A percentile compares a stretch with the other conserved stretches of the same genome.
Evolutionary conservation across 64 coral and sea anemone species (phyloP).

Genomic region (Montipora foliosa): DNA sequence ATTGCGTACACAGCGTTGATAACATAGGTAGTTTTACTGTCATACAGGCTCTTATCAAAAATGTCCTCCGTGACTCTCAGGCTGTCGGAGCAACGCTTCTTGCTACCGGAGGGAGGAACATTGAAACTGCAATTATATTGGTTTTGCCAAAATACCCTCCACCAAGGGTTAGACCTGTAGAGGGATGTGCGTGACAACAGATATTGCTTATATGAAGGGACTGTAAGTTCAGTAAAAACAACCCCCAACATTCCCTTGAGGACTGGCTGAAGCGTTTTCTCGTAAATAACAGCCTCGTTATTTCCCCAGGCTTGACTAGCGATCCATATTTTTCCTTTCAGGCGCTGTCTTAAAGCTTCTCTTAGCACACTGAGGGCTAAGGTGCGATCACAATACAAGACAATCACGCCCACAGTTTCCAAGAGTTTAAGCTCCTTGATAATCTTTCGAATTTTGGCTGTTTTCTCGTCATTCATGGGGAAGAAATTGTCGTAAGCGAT

Average conservation of each 20-base stretch:
- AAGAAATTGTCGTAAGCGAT: slow-evolving; percentile 82
- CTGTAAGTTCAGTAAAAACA: too few species aligned
- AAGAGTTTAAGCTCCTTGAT: slow-evolving; percentile 60
- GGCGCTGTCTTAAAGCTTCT: slow-evolving; percentile 60
- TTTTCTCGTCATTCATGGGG: neutral
- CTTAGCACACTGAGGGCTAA: slow-evolving; percentile 36
- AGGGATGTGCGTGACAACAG: too few species aligned
- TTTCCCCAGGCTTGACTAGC: slow-evolving; percentile 80
- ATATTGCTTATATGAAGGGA: too few species aligned
- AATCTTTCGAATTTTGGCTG: slow-evolving; percentile 63
- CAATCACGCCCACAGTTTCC: slow-evolving; percentile 65
- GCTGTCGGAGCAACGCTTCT: too few species aligned
- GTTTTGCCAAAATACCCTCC: too few species aligned
- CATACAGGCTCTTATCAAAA: too few species aligned
- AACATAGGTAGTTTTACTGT: too few species aligned
- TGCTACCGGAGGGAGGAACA: too few species aligned
- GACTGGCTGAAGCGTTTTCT: slow-evolving; percentile 14
- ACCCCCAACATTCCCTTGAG: slow-evolving; percentile 55
- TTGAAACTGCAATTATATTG: too few species aligned
- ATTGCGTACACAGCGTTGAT: too few species aligned
- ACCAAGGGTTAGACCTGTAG: too few species aligned
- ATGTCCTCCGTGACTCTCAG: too few species aligned
- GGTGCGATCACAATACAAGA: slow-evolving; percentile 73
- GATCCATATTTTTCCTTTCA: neutral
- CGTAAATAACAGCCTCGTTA: slow-evolving; percentile 31